phyloP scores from a whole-genome alignment of 2,888 invertebrate genomes.

The Molanna angustata region DNA sequence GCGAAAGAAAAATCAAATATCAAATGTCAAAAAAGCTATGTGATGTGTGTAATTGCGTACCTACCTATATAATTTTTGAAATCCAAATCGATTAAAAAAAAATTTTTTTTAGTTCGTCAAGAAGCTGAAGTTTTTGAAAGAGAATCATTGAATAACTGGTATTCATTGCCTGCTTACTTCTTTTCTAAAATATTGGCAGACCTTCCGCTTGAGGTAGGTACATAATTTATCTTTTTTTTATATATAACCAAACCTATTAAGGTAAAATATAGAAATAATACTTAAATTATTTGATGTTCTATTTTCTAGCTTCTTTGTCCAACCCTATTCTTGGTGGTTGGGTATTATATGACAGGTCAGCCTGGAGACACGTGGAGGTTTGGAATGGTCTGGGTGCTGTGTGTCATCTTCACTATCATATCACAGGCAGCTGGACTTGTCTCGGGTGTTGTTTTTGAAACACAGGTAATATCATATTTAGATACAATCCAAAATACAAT shows the following conservation, averaged over 20 bases:
- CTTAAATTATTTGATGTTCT: conserved; percentile 6
- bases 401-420: conserved; percentile 65
- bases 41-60: no score
- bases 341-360: conserved; percentile 79
- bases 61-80: no score
- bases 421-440: conserved; percentile 76
- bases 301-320: conserved; percentile 66
- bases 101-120: conserved; percentile 61
- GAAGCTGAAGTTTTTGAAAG: conserved; percentile 70
- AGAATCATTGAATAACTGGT: conserved; percentile 78
- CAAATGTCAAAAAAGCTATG: no score
- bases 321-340: conserved; percentile 65
- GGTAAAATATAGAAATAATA: background rate
- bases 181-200: conserved; percentile 72
- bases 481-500: background rate
- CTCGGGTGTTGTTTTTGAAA: conserved; percentile 67
- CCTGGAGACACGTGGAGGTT: conserved; percentile 61
- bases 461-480: conserved; percentile 51
- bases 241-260: background rate
- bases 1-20: no score
- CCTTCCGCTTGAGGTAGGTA: conserved; percentile 66
- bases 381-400: conserved; percentile 63
- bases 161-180: conserved; percentile 68
- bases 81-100: no score
- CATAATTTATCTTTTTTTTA: background rate